Base-by-base conservation (phyloP, 1,140 invertebrate genomes). In the Hydropsyche tenuis region DNA sequence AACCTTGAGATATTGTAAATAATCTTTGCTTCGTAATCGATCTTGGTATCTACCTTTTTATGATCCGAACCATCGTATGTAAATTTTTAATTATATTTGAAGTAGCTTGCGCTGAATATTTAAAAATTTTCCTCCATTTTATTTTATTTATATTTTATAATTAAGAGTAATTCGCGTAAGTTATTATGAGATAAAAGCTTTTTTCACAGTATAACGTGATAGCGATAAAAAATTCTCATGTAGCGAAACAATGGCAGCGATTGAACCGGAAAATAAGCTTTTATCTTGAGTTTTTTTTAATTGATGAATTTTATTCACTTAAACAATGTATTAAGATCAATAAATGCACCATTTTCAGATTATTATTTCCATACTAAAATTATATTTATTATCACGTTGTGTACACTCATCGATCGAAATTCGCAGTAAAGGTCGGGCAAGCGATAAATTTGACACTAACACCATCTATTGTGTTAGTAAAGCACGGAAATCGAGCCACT, bases 151-250 rank as follows among this genome's bases (percentile, higher is more conserved):
- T 37, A 3, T 37, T 9, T 4, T 37, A 4, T 4, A 37, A 37
- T 37, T 37, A 37, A 37, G 9, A 37, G 9, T 37, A 3, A 4
- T 37, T 37, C 30, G 9, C 30, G 9, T 37, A 37, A 4, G 9
- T 37, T 37, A 37, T 37, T 37, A 9, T 9, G 30, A 37, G 9
- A 4, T 37, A 37, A 37, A 9, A 37, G 9, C 30, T 4, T 37
- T 4, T 37, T 37, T 53, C 16, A 53, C 48, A 53, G 20, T 53
- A 12, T 12, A 53, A 18, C 6, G 7, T 18, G 48, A 53, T 20
- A 18, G 48, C 48, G 48, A 60, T 60, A 23, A 27, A 60, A 60
- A 60, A 60, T 60, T 60, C 56, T 27, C 56, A 60, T 60, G 23
- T 9, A 25, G 14, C 20, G 2, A 27, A 60, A 60, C 56, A 60